Percentiles rank a stretch among this genome's conserved stretches.
phyloP scores from a whole-genome alignment of 2,888 invertebrate genomes.

The Nemotelus nigrinus region DNA sequence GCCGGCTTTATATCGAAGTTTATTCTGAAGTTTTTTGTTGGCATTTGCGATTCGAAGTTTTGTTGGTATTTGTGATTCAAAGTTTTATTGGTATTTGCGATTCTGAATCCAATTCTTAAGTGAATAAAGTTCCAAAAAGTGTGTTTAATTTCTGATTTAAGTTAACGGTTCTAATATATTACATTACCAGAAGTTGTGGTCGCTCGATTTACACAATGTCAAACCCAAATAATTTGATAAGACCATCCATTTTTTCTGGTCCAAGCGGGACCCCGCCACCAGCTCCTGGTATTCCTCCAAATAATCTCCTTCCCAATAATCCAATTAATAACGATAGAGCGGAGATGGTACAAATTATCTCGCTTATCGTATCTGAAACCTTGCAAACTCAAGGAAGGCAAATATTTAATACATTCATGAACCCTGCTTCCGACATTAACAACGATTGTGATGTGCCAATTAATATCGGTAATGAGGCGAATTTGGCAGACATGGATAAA shows the following conservation, averaged over 20 bases:
- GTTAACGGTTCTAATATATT: neutral
- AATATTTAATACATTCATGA: constrained; percentile 10
- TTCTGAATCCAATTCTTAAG: too few relatives aligned
- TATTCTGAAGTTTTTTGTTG: too few relatives aligned
- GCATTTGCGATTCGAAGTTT: too few relatives aligned
- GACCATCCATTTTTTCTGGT: neutral
- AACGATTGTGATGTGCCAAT: constrained; percentile 7
- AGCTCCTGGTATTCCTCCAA: neutral
- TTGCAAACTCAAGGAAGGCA: constrained; percentile 12
- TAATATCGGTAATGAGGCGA: neutral
- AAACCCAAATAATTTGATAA: neutral
- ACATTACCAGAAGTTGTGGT: neutral
- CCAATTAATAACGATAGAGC: neutral
- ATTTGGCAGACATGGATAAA: neutral
- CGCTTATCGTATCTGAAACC: neutral
- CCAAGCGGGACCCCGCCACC: neutral
- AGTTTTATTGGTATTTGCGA: too few relatives aligned
- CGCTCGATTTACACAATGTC: neutral
- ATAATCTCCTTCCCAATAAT: neutral
- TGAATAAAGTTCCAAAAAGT: too few relatives aligned
- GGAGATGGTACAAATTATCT: neutral
- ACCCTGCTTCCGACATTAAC: neutral
- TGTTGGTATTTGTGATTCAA: too few relatives aligned
- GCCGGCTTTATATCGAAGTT: too few relatives aligned
- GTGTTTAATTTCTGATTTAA: neutral